Conservation (phyloP, 2,888 invertebrate species). For the Campoplex capitator region DNA sequence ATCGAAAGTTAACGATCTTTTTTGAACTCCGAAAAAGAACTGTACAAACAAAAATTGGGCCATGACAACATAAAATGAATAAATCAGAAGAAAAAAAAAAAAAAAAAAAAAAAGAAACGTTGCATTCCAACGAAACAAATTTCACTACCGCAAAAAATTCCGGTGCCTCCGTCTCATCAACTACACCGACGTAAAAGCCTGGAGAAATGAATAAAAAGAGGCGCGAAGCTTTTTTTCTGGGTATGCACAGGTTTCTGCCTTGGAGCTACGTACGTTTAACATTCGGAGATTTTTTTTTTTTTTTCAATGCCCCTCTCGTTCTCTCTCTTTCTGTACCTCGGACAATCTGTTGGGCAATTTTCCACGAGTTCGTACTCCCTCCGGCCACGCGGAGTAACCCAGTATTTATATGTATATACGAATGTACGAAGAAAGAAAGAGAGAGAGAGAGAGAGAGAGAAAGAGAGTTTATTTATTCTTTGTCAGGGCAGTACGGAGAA, state of each 20-base stretch:
- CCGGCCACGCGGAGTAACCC: background rate
- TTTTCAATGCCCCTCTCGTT: background rate
- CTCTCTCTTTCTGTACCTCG: background rate
- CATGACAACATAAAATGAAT: background rate
- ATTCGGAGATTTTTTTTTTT: constrained; percentile 31
- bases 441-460: background rate
- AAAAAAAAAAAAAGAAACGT: background rate
- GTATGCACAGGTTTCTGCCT: constrained; percentile 20
- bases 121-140: background rate
- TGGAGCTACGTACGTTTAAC: constrained; percentile 39
- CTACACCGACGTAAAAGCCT: background rate
- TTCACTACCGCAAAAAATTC: background rate
- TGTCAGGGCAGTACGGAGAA: background rate
- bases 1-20: no score
- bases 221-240: background rate
- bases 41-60: no score
- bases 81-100: background rate
- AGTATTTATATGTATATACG: background rate
- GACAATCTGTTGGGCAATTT: constrained; percentile 50
- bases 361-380: constrained; percentile 43
- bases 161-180: background rate
- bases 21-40: no score
- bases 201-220: constrained; percentile 1
- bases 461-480: background rate
- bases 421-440: background rate